These are phyloP conservation scores for Eupithecia exiguata DNA, from an alignment of 2,888 invertebrate genomes.

Conservation along the genomic window DNA sequence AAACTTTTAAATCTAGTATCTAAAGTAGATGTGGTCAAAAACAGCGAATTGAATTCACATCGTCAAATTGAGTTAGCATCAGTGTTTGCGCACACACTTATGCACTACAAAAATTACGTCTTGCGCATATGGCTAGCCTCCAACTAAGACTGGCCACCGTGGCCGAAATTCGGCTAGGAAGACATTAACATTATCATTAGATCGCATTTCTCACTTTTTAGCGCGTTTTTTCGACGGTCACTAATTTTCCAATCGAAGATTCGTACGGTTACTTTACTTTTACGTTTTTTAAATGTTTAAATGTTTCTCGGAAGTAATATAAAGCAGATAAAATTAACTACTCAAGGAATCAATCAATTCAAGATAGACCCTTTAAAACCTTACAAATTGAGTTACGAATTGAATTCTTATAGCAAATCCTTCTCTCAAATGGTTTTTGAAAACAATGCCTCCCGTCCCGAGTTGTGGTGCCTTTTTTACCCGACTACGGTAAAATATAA, in stretches of 20 bases:
- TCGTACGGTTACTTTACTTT: not conserved
- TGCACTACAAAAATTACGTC: no score
- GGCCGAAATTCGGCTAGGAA: no score
- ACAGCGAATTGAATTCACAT: no score
- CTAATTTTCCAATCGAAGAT: not conserved
- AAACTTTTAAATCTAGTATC: no score
- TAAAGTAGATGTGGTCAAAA: no score
- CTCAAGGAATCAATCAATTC: conserved; percentile 3
- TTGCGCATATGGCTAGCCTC: no score
- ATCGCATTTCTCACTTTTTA: no score
- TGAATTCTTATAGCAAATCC: conserved; percentile 14
- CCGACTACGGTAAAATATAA: not conserved
- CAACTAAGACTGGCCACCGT: no score
- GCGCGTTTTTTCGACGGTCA: not conserved
- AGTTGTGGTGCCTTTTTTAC: not conserved
- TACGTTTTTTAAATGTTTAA: not conserved
- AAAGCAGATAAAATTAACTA: not conserved
- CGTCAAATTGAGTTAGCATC: no score
- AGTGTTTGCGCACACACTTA: no score
- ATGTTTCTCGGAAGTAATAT: not conserved
- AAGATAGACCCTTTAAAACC: conserved; percentile 9
- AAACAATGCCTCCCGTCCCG: not conserved
- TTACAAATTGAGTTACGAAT: conserved; percentile 16
- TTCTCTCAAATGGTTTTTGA: not conserved
- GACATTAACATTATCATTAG: not conserved